Base-by-base conservation (phyloP, 2,113 vertebrate species). In the Neodontobutis hainanensis region DNA sequence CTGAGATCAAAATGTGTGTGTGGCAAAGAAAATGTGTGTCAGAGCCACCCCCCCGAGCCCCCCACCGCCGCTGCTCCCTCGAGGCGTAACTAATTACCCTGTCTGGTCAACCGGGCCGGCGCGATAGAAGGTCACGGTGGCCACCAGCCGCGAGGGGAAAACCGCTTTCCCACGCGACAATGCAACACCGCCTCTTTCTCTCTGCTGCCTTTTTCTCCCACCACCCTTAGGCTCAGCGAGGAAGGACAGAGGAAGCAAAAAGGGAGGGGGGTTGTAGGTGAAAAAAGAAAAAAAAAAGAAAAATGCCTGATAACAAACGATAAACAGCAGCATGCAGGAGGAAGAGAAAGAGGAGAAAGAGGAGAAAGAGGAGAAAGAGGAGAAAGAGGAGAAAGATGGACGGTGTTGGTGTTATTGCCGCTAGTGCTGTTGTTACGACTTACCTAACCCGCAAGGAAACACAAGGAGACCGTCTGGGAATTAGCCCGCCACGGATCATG, bases 401-500 rank as follows among this genome's bases (percentile, higher is more conserved):
- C 81, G 81, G 70, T 61, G 65, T 43, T 68, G 84, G 49, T 70
- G 77, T 64, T 72, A 75, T 80, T 55, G 10, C 6, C 2, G 50
- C 19, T 27, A 27, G 19, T 27, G 19, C 1, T 27, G 19, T 52
- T 52, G 27, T 11, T 11, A 55, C 52, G 51, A 88, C 86, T 88
- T 83, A 88, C 87, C 84, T 52, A 73, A 73, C 80, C 77, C 66
- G 46, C 66, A 47, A 78, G 85, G 80, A 85, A 59, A 79, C 71
- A 75, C 71, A 70, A 59, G 65, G 65, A 85, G 83, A 87, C 80
- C 86, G 86, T 85, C 83, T 88, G 88, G 88, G 88, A 88, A 90
- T 89, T 89, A 89, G 76, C 82, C 87, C 81, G 86, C 88, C 88
- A 87, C 85, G 86, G 88, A 90, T 85, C 88, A 89, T 87, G 88